Evolutionary conservation across 1,140 invertebrate genomes (phyloP).

Genomic region (Marisa cornuarietis): DNA sequence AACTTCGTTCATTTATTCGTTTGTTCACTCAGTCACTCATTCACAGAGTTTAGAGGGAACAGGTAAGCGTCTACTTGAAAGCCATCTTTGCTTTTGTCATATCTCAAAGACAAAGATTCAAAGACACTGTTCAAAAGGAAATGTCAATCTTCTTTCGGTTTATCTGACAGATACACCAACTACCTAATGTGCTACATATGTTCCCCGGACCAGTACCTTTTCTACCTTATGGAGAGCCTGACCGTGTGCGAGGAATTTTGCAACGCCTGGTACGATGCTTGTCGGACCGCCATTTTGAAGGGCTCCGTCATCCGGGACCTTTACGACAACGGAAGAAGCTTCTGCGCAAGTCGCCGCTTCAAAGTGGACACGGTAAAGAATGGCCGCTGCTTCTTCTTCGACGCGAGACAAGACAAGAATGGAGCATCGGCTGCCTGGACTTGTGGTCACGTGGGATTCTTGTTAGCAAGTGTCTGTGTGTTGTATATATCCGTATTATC

Average conservation of each 20-base stretch:
- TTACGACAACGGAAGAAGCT: constrained; percentile 60
- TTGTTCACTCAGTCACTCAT: no score
- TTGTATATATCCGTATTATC: no score
- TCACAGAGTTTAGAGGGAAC: no score
- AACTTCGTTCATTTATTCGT: no score
- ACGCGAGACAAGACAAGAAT: constrained; percentile 39
- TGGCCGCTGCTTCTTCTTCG: constrained; percentile 58
- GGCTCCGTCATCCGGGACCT: constrained; percentile 60
- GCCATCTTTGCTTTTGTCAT: no score
- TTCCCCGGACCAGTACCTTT: constrained; percentile 62
- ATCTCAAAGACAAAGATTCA: no score
- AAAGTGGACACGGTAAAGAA: constrained; percentile 46
- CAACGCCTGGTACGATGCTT: constrained; percentile 58
- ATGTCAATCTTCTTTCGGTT: no score
- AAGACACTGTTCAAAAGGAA: no score
- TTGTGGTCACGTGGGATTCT: no score
- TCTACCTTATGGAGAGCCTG: constrained; percentile 62
- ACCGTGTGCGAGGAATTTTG: constrained; percentile 65
- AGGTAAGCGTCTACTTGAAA: no score
- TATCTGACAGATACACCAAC: constrained; percentile 54
- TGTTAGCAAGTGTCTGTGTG: no score
- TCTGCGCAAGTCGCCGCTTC: constrained; percentile 62
- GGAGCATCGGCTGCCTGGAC: background rate
- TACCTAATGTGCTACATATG: constrained; percentile 68
- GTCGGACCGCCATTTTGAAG: constrained; percentile 49